Evolutionary conservation across 2,797 vertebrate genomes (phyloP).

Genomic region (Esox masquinongy): DNA sequence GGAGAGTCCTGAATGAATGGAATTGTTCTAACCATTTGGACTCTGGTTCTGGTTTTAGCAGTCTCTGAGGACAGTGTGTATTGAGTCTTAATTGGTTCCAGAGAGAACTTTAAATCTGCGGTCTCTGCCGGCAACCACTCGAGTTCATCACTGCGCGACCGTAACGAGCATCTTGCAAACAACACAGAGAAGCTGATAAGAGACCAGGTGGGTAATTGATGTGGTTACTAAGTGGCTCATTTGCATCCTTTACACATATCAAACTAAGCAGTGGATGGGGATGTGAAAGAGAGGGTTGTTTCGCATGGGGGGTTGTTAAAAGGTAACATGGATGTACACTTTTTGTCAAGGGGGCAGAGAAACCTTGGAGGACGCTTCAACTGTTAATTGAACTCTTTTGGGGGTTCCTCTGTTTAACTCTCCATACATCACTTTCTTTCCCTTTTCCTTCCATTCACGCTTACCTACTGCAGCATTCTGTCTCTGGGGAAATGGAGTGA

Average conservation of each 20-base stretch:
- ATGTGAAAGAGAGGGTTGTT: slow-evolving; percentile 34
- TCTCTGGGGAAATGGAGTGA: slow-evolving; percentile 80
- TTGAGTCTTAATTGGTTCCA: slow-evolving; percentile 95
- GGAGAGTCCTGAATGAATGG: slow-evolving; percentile 76
- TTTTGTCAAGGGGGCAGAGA: slow-evolving; percentile 64
- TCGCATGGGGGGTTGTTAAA: slow-evolving; percentile 49
- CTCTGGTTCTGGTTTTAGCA: slow-evolving; percentile 76
- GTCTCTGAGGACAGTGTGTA: slow-evolving; percentile 77
- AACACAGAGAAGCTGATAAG: slow-evolving; percentile 94
- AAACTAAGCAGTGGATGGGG: slow-evolving; percentile 67
- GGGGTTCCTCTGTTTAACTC: slow-evolving; percentile 69
- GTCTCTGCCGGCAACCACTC: slow-evolving; percentile 80
- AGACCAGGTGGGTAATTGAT: slow-evolving; percentile 98
- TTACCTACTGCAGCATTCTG: background rate
- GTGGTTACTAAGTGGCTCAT: slow-evolving; percentile 98
- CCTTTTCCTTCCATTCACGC: slow-evolving; percentile 6
- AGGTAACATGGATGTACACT: slow-evolving; percentile 46
- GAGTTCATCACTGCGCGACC: slow-evolving; percentile 88
- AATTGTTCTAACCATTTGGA: slow-evolving; percentile 79
- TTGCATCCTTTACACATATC: slow-evolving; percentile 91
- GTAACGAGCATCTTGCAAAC: slow-evolving; percentile 94
- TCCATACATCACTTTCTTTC: slow-evolving; percentile 6
- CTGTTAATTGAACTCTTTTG: slow-evolving; percentile 85
- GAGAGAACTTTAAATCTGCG: slow-evolving; percentile 85
- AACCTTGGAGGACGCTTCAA: slow-evolving; percentile 78